Conservation (phyloP, 2,888 invertebrate genomes). For the Drosophila paramelanica region DNA sequence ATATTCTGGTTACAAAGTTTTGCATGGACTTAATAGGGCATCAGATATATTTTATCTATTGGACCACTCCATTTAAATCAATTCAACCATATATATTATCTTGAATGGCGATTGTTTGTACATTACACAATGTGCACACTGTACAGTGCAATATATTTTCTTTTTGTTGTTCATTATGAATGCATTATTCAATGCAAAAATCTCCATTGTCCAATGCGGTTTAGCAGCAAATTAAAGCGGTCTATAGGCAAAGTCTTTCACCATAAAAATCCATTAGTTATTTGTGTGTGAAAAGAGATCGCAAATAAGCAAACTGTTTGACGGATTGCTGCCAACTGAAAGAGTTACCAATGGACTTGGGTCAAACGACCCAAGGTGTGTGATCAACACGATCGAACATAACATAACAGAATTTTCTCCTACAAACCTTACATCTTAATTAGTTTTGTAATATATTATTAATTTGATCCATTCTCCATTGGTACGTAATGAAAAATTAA, state of each 20-base stretch:
- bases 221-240: constrained; percentile 17
- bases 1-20: no score
- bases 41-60: background rate
- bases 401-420: no score
- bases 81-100: background rate
- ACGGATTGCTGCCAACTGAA: constrained; percentile 31
- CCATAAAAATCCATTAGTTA: constrained; percentile 5
- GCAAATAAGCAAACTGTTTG: constrained; percentile 33
- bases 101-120: background rate
- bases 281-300: constrained; percentile 20
- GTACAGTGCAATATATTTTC: constrained; percentile 16
- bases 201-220: constrained; percentile 2
- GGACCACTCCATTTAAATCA: background rate
- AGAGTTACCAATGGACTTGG: background rate
- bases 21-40: background rate
- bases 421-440: no score
- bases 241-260: constrained; percentile 3
- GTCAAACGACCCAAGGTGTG: no score
- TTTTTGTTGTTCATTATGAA: constrained; percentile 4
- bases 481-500: no score
- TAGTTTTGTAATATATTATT: no score
- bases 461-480: no score
- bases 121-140: constrained; percentile 33
- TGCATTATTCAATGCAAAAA: constrained; percentile 31
- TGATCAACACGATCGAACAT: no score